Evolutionary conservation across 2,888 invertebrate species (phyloP).

Genomic region (Netelia fuscicornis): DNA sequence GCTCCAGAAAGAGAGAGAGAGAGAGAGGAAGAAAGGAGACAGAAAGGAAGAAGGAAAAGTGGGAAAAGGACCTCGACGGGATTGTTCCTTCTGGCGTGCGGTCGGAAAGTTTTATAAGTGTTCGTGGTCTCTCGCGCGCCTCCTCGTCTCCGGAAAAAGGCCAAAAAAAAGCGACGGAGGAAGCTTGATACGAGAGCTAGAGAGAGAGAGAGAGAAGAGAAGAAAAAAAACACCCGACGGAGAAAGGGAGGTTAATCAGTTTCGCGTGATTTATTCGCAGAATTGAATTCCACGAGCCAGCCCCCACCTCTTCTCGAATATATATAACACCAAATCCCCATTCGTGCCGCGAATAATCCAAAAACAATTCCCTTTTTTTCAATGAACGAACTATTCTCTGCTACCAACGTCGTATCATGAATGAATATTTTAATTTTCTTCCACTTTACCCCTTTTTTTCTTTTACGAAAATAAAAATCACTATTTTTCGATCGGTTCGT

Average conservation of each 20-base stretch:
- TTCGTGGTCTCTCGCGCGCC: constrained; percentile 51
- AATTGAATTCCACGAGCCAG: constrained; percentile 44
- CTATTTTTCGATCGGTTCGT: background rate
- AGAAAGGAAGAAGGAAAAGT: background rate
- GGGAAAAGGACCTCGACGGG: constrained; percentile 51
- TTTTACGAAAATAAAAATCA: constrained; percentile 1
- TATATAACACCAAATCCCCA: constrained; percentile 19
- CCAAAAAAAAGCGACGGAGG: background rate
- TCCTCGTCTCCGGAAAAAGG: constrained; percentile 1
- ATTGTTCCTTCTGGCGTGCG: constrained; percentile 54
- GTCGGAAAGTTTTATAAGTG: constrained; percentile 64
- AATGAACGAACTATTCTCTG: background rate
- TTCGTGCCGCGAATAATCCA: constrained; percentile 3
- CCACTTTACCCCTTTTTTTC: background rate
- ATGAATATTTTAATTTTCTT: background rate
- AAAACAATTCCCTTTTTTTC: constrained; percentile 16
- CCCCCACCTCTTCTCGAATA: constrained; percentile 1
- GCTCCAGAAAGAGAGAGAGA: constrained; percentile 3
- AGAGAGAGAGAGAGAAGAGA: background rate
- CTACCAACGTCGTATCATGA: too few species aligned
- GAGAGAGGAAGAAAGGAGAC: constrained; percentile 9
- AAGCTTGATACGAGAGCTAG: background rate
- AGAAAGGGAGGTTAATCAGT: constrained; percentile 75
- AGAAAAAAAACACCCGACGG: background rate
- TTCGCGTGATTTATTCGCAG: constrained; percentile 69